These are phyloP conservation scores for Sorex maritimensis DNA, from an alignment of 2,797 vertebrate species.

Conservation along the genomic window DNA sequence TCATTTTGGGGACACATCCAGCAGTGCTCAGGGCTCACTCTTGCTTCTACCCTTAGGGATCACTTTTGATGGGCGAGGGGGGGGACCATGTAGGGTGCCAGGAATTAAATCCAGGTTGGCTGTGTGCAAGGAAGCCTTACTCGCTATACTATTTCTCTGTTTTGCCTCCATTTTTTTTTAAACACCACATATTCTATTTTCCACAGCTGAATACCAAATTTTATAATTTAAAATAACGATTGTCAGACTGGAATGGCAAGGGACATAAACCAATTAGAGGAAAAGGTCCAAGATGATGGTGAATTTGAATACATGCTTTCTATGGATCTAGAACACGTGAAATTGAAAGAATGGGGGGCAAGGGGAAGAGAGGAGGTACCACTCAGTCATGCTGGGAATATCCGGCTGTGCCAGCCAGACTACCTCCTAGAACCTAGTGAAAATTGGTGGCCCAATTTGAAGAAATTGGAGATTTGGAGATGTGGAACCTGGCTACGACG, in stretches of 20 bases:
- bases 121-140: too few relatives aligned
- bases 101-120: too few relatives aligned
- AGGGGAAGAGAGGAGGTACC: not conserved
- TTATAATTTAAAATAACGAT: constrained; percentile 33
- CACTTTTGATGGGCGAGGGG: too few relatives aligned
- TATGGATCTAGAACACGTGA: not conserved
- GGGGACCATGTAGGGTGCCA: too few relatives aligned
- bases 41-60: too few relatives aligned
- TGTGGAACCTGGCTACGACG: not conserved
- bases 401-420: not conserved
- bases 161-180: not conserved
- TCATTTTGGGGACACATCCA: too few relatives aligned
- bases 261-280: not conserved
- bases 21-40: too few relatives aligned
- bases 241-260: not conserved
- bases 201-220: constrained; percentile 26
- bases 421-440: not conserved
- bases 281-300: not conserved
- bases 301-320: not conserved
- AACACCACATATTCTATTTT: not conserved
- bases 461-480: not conserved
- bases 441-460: not conserved
- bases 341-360: too few relatives aligned
- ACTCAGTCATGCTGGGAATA: not conserved
- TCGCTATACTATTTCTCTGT: too few relatives aligned